phyloP scores from a whole-genome alignment of 2,888 invertebrate genomes.

The Brachyopa scutellaris region DNA sequence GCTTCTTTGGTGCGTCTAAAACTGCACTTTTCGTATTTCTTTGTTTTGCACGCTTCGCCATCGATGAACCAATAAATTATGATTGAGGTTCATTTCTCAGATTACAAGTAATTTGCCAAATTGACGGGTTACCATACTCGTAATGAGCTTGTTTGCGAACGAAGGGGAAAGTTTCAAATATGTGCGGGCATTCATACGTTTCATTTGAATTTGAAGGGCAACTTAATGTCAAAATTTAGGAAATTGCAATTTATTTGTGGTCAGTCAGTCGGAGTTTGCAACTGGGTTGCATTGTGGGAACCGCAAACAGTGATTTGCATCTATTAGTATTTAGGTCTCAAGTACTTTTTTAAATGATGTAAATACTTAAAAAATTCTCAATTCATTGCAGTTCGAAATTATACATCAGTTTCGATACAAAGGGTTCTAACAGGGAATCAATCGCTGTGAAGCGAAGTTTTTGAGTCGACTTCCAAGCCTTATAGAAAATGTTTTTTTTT shows the following conservation, averaged over 20 bases:
- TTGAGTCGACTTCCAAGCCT: no score
- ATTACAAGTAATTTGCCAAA: conserved; percentile 67
- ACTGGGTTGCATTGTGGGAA: conserved; percentile 39
- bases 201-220: conserved; percentile 15
- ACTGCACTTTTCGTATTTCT: conserved; percentile 61
- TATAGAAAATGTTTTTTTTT: no score
- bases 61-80: conserved; percentile 67
- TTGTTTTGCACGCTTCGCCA: conserved; percentile 38
- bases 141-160: conserved; percentile 59
- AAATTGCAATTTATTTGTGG: conserved; percentile 35
- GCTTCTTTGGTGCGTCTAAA: no score
- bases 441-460: no score
- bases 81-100: conserved; percentile 46
- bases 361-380: no score
- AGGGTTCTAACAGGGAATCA: no score
- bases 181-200: conserved; percentile 27
- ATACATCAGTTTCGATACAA: no score
- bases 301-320: conserved; percentile 51
- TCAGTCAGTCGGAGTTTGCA: background rate
- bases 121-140: conserved; percentile 55
- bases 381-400: no score
- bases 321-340: no score
- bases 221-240: conserved; percentile 57
- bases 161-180: conserved; percentile 14
- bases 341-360: no score